A percentile compares a stretch with the other conserved stretches of the same genome.
phyloP scores from a whole-genome alignment of 2,888 invertebrate genomes.

The Galerucella nymphaeae region DNA sequence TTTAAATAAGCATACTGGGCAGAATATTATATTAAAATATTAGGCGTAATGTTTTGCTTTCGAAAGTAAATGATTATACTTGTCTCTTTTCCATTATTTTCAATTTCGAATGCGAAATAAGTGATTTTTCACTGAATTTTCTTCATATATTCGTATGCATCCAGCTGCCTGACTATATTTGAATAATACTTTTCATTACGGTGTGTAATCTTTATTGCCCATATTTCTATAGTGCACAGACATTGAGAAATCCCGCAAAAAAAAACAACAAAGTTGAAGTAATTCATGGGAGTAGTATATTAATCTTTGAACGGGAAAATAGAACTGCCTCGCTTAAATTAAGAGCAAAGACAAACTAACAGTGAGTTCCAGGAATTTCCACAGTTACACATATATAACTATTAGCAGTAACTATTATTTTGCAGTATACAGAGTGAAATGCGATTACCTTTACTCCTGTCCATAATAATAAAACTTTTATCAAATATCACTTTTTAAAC shows the following conservation, averaged over 20 bases:
- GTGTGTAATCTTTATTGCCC: background rate
- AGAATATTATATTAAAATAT: no score
- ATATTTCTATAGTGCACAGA: background rate
- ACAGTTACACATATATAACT: background rate
- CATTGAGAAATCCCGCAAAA: background rate
- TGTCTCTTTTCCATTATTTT: no score
- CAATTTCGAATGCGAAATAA: no score
- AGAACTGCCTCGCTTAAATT: background rate
- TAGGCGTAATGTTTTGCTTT: no score
- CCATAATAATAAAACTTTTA: no score
- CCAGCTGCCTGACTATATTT: no score
- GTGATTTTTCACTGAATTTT: background rate
- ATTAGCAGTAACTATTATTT: no score
- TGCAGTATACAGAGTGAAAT: background rate
- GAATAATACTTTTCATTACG: background rate
- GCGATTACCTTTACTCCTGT: no score
- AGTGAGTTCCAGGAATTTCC: background rate
- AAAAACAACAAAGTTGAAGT: slow-evolving; percentile 6
- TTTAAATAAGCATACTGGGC: no score
- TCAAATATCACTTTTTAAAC: no score
- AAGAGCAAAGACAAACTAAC: background rate
- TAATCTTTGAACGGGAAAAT: background rate
- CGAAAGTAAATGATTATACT: no score
- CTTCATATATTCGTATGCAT: background rate
- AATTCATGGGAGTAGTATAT: slow-evolving; percentile 21